phyloP scores from a whole-genome alignment of 2,113 vertebrate species.

The Nannobrachium achirus region DNA sequence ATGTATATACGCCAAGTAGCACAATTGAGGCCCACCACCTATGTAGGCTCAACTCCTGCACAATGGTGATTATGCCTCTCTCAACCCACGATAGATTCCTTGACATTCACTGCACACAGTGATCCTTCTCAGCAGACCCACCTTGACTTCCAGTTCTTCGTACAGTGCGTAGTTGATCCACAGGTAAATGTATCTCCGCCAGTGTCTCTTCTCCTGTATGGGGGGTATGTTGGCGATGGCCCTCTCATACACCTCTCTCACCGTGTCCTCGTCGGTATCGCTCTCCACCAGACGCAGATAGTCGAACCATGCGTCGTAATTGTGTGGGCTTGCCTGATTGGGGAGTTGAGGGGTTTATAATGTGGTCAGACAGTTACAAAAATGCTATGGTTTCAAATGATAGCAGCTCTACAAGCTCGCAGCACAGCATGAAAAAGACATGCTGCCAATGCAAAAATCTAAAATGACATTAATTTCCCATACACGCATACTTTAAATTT shows the following conservation, averaged over 20 bases:
- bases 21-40: no score
- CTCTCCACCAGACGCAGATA: conserved; percentile 96
- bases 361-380: background rate
- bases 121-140: conserved; percentile 43
- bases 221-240: conserved; percentile 95
- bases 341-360: background rate
- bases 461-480: no score
- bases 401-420: no score
- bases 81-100: no score
- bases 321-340: conserved; percentile 92
- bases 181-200: conserved; percentile 96
- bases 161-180: conserved; percentile 97
- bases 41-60: no score
- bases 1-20: no score
- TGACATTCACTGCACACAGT: no score
- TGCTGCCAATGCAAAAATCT: no score
- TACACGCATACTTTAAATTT: no score
- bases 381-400: background rate
- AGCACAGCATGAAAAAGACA: no score
- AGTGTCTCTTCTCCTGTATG: conserved; percentile 95
- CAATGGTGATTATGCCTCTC: no score
- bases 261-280: conserved; percentile 85
- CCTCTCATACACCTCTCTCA: conserved; percentile 93
- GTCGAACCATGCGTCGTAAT: conserved; percentile 98
- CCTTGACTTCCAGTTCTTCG: conserved; percentile 97